Evolutionary conservation across 2,113 vertebrate species (phyloP).

Genomic region (Paradisaea rubra): DNA sequence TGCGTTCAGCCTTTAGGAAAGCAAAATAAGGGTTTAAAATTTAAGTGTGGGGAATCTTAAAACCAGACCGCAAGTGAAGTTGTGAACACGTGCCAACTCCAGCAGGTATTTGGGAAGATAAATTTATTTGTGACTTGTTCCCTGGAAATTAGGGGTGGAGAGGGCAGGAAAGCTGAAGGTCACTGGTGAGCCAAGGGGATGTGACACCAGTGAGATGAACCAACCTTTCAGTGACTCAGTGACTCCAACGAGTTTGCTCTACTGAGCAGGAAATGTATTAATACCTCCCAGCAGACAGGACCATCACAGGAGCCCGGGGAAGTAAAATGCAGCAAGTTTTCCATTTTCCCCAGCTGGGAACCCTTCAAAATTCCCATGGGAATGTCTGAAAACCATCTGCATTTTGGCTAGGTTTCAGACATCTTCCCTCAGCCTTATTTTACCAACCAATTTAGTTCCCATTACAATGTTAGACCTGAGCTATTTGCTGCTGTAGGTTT

Average conservation of each 20-base stretch:
- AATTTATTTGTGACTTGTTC: not conserved
- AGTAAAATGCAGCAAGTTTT: not conserved
- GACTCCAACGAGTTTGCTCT: not conserved
- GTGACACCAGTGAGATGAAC: not conserved
- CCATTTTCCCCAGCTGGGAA: not conserved
- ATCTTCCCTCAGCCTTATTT: not conserved
- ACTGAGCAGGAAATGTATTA: not conserved
- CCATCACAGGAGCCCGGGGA: not conserved
- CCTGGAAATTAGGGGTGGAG: not conserved
- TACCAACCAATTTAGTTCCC: not conserved
- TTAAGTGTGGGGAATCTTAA: not conserved
- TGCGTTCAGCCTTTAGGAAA: not conserved
- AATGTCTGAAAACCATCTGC: constrained; percentile 8
- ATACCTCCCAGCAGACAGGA: not conserved
- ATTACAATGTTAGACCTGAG: not conserved
- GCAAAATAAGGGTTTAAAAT: not conserved
- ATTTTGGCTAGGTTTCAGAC: not conserved
- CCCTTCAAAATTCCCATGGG: not conserved
- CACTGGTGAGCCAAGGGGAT: not conserved
- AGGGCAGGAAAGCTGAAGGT: not conserved
- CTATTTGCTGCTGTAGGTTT: not conserved
- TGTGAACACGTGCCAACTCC: not conserved
- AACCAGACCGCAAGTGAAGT: not conserved
- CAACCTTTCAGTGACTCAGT: not conserved
- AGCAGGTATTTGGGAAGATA: not conserved